Evolutionary conservation across 2,797 vertebrate species (phyloP).

Genomic region (Platyrinchus mystaceus): DNA sequence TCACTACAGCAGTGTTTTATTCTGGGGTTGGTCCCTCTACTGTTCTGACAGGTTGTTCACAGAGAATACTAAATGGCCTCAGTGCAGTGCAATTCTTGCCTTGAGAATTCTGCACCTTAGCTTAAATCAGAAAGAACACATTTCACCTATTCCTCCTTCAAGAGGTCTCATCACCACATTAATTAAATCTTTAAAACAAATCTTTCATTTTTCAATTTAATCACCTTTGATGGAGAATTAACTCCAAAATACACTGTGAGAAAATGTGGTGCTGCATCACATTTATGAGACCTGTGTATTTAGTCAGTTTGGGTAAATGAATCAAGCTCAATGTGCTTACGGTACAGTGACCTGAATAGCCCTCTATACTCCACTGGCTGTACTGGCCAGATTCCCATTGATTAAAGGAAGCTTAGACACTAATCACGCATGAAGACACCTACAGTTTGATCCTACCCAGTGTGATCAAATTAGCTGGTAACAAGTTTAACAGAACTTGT

Average conservation of each 20-base stretch:
- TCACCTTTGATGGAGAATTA: background rate
- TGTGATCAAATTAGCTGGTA: background rate
- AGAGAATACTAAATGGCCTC: background rate
- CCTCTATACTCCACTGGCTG: background rate
- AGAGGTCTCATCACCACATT: background rate
- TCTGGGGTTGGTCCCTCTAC: background rate
- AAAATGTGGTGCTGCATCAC: accelerated
- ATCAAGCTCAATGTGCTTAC: background rate
- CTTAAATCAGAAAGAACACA: background rate
- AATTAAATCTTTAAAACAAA: background rate
- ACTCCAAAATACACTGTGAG: background rate
- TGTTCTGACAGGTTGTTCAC: background rate
- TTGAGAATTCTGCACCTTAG: background rate
- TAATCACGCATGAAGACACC: conserved; percentile 4
- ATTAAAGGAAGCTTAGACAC: conserved; percentile 27
- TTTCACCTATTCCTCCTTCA: background rate
- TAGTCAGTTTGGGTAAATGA: background rate
- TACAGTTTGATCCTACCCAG: background rate
- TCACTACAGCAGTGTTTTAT: background rate
- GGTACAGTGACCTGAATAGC: background rate
- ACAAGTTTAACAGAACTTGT: background rate
- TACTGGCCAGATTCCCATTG: background rate
- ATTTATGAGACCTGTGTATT: background rate
- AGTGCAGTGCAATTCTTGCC: background rate
- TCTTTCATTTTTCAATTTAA: background rate